These are phyloP conservation scores for Lathronympha strigana DNA, from an alignment of 2,888 invertebrate species.

Conservation along the genomic window DNA sequence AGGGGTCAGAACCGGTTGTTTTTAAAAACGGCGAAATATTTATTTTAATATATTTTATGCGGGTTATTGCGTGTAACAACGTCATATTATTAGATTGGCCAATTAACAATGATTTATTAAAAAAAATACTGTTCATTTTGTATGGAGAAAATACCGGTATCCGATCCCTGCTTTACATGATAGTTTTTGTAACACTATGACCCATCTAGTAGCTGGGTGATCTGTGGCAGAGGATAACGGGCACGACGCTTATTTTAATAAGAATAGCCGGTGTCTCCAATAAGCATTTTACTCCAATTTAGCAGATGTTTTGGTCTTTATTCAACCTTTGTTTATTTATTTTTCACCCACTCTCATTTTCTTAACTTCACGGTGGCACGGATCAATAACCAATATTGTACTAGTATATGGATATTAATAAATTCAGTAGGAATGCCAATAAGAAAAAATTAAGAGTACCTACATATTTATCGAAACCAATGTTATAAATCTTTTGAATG, in stretches of 20 bases:
- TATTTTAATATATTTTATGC: too few relatives aligned
- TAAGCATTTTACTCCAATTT: slow-evolving; percentile 3
- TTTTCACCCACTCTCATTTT: neutral
- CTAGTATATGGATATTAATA: neutral
- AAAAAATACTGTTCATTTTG: too few relatives aligned
- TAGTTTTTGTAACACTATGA: neutral
- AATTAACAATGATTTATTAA: too few relatives aligned
- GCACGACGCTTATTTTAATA: slow-evolving; percentile 21
- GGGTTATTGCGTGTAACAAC: too few relatives aligned
- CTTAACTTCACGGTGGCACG: neutral
- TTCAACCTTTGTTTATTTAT: neutral
- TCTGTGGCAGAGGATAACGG: slow-evolving; percentile 21
- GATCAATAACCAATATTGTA: neutral
- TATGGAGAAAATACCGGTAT: too few relatives aligned
- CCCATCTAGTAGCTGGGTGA: neutral
- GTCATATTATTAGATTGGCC: too few relatives aligned
- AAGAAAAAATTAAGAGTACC: too few relatives aligned
- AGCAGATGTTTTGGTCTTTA: neutral
- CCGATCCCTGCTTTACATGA: too few relatives aligned
- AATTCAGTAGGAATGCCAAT: neutral
- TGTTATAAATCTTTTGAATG: too few relatives aligned
- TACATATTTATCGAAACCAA: too few relatives aligned
- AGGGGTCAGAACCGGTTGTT: too few relatives aligned
- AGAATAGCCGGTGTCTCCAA: slow-evolving; percentile 11
- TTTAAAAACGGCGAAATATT: too few relatives aligned